Conservation (phyloP, 2,888 invertebrate genomes). For the Doris montereyensis region DNA sequence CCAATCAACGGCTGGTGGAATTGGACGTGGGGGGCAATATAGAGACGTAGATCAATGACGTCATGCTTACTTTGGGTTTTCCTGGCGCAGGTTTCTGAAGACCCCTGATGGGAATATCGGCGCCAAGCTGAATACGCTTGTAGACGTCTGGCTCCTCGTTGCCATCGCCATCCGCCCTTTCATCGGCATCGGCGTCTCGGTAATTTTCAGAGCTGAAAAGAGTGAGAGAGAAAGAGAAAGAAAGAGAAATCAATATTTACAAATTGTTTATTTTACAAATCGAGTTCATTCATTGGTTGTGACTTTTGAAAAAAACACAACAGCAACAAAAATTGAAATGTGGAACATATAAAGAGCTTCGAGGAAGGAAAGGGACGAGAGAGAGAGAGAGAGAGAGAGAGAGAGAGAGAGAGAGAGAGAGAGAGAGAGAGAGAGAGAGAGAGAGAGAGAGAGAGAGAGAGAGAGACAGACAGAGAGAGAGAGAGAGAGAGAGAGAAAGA, state of each 20-base stretch:
- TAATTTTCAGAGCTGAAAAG: conserved; percentile 36
- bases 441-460: neutral
- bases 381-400: no score
- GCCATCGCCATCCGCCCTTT: conserved; percentile 47
- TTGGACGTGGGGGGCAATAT: no score
- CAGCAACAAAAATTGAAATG: no score
- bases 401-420: neutral
- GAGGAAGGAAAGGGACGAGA: no score
- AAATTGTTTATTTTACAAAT: no score
- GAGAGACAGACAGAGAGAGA: neutral
- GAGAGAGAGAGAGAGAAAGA: neutral
- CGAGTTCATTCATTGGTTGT: no score
- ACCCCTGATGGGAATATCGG: conserved; percentile 93
- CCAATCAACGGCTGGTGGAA: no score
- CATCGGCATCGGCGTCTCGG: conserved; percentile 44
- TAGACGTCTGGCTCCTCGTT: conserved; percentile 79
- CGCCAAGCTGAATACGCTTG: conserved; percentile 91
- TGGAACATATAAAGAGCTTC: no score
- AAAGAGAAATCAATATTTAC: neutral
- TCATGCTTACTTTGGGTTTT: no score
- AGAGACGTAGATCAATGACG: no score
- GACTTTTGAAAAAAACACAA: neutral
- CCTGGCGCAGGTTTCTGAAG: conserved; percentile 92
- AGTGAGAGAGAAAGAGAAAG: neutral
- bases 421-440: neutral